Base-by-base conservation (phyloP, 2,888 invertebrate genomes). In the Leucania comma region DNA sequence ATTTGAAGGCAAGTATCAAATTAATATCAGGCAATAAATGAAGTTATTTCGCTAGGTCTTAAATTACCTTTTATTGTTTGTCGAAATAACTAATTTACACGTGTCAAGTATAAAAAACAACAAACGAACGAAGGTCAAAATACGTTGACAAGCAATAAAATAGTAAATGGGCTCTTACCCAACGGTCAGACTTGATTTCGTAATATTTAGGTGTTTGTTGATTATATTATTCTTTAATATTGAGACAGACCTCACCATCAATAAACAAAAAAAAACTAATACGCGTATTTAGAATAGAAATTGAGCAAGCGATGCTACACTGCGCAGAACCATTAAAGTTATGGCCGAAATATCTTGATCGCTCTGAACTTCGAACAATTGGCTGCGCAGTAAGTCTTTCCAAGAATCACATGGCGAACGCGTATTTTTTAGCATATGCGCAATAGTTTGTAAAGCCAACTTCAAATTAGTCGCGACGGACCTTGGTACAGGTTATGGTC, bases 1-100 rank as follows among this genome's bases (percentile, higher is more conserved):
- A 77, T 72, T 78, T 72, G 20, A 22, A 69, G 42, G 62, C 32
- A 56, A n/a, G 22, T 22, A 70, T 2, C 2, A 32, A 42, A 70
- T 46, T 70, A 46, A 70, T 50, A 70, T 42, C n/a, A 50, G 1
- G 38, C 10, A 56, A 50, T 42, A 38, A 42, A 9, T 32, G 8
- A 56, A 48, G 53, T 54, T n/a, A 48, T n/a, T n/a, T 29, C 29
- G 12, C 9, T 38, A 24, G 17, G 12, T 48, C 10, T 32, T 12
- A 35, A 63, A 66, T 68, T 20, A 77, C 42, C 0, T n/a, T 42
- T 46, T 57, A 50, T 56, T 68, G 26, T 42, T 54, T 54, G 24
- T 66, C 1, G 22, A 66, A 51, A 42, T 62, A 50, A 50, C 50
- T 63, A 22, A 50, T 26, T 24, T 6, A 65, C 14, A 54, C n/a